phyloP scores from a whole-genome alignment of 2,888 invertebrate species.

The Kuschelorhynchus macadamiae region DNA sequence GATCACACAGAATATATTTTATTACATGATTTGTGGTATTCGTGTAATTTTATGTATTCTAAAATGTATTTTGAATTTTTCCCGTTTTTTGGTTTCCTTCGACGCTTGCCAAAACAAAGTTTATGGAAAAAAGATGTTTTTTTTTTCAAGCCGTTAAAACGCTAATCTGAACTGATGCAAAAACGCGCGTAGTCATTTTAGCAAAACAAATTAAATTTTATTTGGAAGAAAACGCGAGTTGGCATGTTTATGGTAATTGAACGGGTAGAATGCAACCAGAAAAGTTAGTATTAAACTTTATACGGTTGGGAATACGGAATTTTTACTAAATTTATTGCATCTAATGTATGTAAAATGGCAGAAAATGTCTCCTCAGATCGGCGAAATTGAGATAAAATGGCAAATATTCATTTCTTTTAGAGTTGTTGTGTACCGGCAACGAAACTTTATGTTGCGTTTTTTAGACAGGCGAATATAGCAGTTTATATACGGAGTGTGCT shows the following conservation, averaged over 20 bases:
- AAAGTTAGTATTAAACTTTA: constrained; percentile 66
- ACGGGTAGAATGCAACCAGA: constrained; percentile 67
- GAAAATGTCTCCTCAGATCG: constrained; percentile 30
- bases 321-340: constrained; percentile 63
- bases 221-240: constrained; percentile 60
- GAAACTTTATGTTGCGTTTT: neutral
- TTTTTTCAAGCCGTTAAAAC: too few relatives aligned
- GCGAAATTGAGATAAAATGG: constrained; percentile 45
- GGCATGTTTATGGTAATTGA: constrained; percentile 70
- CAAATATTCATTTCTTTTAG: constrained; percentile 39
- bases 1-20: too few relatives aligned
- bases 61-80: too few relatives aligned
- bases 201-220: constrained; percentile 67
- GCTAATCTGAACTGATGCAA: too few relatives aligned
- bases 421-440: neutral
- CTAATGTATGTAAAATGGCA: constrained; percentile 65
- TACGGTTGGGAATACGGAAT: constrained; percentile 60
- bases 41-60: too few relatives aligned
- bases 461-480: neutral
- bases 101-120: too few relatives aligned
- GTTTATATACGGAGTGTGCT: too few relatives aligned
- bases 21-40: too few relatives aligned
- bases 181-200: constrained; percentile 3
- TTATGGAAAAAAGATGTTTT: too few relatives aligned
- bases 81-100: too few relatives aligned